Evolutionary conservation across 1,140 invertebrate genomes (phyloP).

Genomic region (Drosophila carrolli): DNA sequence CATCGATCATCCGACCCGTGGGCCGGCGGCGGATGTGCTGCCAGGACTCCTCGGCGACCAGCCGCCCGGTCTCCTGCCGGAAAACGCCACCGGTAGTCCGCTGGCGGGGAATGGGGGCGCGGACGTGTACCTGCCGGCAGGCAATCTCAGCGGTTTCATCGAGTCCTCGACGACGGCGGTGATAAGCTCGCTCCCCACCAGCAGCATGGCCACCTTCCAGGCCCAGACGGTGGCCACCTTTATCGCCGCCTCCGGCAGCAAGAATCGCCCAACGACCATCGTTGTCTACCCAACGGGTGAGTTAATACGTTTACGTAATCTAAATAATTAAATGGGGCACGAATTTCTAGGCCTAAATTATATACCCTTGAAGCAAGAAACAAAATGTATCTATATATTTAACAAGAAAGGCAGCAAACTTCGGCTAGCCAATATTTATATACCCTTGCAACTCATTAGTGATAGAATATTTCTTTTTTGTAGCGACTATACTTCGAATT

Average conservation of each 20-base stretch:
- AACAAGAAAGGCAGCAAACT: no score
- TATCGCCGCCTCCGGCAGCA: constrained; percentile 68
- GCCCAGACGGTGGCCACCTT: constrained; percentile 74
- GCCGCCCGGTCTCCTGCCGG: constrained; percentile 4
- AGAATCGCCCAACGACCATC: constrained; percentile 78
- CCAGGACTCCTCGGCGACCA: not conserved
- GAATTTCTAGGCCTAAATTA: no score
- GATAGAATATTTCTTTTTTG: no score
- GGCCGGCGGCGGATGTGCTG: not conserved
- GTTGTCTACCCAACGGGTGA: constrained; percentile 83
- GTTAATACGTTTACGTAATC: constrained; percentile 7
- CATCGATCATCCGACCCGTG: constrained; percentile 24
- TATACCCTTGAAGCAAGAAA: no score
- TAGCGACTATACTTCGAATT: no score
- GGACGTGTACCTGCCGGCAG: constrained; percentile 32
- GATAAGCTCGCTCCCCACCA: constrained; percentile 44
- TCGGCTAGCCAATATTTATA: no score
- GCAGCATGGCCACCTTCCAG: constrained; percentile 53
- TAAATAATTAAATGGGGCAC: no score
- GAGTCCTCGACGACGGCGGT: constrained; percentile 62
- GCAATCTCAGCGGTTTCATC: constrained; percentile 69
- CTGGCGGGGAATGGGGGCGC: not conserved
- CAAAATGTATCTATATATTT: no score
- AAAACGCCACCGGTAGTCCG: constrained; percentile 13
- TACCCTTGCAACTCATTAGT: no score